A percentile compares a stretch with the other conserved stretches of the same genome.
Evolutionary conservation across 1,140 invertebrate species (phyloP).

Genomic region (Drosophila tsacasi): DNA sequence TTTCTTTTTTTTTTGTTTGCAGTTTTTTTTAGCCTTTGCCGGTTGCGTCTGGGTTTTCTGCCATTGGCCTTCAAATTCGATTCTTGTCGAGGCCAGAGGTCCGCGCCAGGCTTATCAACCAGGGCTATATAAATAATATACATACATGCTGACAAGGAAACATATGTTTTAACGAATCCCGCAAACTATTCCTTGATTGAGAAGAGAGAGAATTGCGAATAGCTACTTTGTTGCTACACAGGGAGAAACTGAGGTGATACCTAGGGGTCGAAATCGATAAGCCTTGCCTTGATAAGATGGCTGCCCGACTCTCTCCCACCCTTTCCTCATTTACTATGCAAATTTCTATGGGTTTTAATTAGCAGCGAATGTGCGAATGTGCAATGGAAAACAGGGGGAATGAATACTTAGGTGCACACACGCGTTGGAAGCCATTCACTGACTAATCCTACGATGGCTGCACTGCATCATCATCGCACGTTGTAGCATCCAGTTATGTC

Average conservation of each 20-base stretch:
- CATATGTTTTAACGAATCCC: slow-evolving; percentile 24
- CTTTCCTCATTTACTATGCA: slow-evolving; percentile 30
- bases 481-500: slow-evolving; percentile 44
- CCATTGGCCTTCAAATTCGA: slow-evolving; percentile 55
- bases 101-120: slow-evolving; percentile 14
- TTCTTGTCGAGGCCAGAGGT: slow-evolving; percentile 13
- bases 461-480: slow-evolving; percentile 8
- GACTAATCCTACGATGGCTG: slow-evolving; percentile 23
- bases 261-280: slow-evolving; percentile 42
- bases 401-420: slow-evolving; percentile 6
- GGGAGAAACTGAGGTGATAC: slow-evolving; percentile 6
- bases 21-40: slow-evolving; percentile 12
- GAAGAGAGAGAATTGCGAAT: slow-evolving; percentile 5
- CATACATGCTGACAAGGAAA: background rate
- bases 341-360: slow-evolving; percentile 74
- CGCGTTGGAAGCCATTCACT: slow-evolving; percentile 7
- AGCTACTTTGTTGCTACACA: slow-evolving; percentile 49
- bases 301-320: background rate
- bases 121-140: slow-evolving; percentile 7
- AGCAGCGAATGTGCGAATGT: slow-evolving; percentile 38
- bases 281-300: slow-evolving; percentile 43
- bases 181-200: slow-evolving; percentile 32
- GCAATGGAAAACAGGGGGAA: slow-evolving; percentile 3
- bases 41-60: slow-evolving; percentile 39
- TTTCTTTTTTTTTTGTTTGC: slow-evolving; percentile 12